Evolutionary conservation across 2,888 invertebrate species (phyloP).

Genomic region (Nomada fucata): DNA sequence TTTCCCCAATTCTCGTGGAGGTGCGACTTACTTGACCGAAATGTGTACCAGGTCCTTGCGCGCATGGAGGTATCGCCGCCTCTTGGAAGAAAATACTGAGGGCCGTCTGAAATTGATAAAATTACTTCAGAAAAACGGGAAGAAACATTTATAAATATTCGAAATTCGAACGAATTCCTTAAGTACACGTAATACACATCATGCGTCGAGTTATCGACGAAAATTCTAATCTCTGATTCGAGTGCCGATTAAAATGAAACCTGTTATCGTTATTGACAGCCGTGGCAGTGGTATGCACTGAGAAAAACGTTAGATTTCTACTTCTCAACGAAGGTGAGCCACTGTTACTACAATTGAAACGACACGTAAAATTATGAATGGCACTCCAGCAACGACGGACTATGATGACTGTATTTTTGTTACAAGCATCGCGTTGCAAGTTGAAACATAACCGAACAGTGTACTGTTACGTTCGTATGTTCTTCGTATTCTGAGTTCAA

Average conservation of each 20-base stretch:
- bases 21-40: constrained; percentile 90
- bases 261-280: too few species aligned
- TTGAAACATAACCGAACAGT: constrained; percentile 13
- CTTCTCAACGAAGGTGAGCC: not conserved
- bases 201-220: too few species aligned
- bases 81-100: constrained; percentile 98
- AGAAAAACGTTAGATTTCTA: too few species aligned
- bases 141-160: not conserved
- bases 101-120: constrained; percentile 89
- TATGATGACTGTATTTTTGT: not conserved
- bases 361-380: constrained; percentile 3
- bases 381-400: not conserved
- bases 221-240: too few species aligned
- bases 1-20: not conserved
- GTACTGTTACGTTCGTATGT: constrained; percentile 21
- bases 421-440: constrained; percentile 15
- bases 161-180: not conserved
- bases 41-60: constrained; percentile 90
- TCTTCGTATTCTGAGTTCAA: not conserved
- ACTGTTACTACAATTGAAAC: not conserved
- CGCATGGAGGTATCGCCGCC: constrained; percentile 92
- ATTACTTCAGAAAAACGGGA: not conserved
- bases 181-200: too few species aligned
- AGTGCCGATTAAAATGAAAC: too few species aligned
- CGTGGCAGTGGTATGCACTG: too few species aligned